Percentiles rank a stretch among this genome's conserved stretches.
Evolutionary conservation across 2,888 invertebrate species (phyloP).

Genomic region (Parthenolecanium corni): DNA sequence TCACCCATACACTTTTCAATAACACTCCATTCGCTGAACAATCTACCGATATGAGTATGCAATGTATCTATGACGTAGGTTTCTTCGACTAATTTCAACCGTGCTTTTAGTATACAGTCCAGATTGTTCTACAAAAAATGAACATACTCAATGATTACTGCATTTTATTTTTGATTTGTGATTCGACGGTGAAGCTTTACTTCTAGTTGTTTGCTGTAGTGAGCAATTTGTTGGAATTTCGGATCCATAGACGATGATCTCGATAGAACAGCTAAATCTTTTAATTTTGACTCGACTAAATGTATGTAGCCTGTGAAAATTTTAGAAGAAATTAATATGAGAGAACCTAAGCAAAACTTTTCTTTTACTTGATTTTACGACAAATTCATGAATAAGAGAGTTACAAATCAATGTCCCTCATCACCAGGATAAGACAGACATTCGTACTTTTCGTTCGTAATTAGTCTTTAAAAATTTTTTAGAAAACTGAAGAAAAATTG

Average conservation of each 20-base stretch:
- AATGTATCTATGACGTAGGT: constrained; percentile 65
- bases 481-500: no score
- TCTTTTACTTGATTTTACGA: not conserved
- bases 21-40: constrained; percentile 77
- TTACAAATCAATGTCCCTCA: not conserved
- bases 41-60: constrained; percentile 58
- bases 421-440: no score
- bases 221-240: constrained; percentile 60
- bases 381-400: not conserved
- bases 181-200: constrained; percentile 36
- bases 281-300: constrained; percentile 66
- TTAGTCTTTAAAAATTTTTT: no score
- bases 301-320: constrained; percentile 50
- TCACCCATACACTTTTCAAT: constrained; percentile 72
- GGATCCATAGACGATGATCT: constrained; percentile 61
- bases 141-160: not conserved
- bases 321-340: constrained; percentile 32
- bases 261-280: constrained; percentile 56
- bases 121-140: constrained; percentile 36
- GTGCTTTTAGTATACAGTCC: constrained; percentile 39
- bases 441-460: no score
- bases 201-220: constrained; percentile 61
- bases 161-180: no score
- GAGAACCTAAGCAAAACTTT: constrained; percentile 2
- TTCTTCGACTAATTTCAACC: constrained; percentile 59